Conservation (phyloP, 2,888 invertebrate genomes). For the Dynastes tityus region DNA sequence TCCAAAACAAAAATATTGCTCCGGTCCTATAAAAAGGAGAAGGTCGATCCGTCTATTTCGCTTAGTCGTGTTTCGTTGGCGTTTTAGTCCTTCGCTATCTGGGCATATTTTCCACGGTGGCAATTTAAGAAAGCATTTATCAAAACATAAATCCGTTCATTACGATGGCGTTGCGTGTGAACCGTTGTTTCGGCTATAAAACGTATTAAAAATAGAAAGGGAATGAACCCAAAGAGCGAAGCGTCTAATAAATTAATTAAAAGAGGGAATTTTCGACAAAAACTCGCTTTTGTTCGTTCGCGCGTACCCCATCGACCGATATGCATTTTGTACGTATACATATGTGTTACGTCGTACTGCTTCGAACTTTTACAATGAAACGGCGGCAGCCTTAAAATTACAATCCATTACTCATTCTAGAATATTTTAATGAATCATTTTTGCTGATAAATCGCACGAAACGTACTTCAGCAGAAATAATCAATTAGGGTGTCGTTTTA, state of each 20-base stretch:
- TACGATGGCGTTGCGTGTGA: conserved; percentile 24
- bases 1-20: background rate
- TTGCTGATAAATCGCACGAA: conserved; percentile 13
- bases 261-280: conserved; percentile 21
- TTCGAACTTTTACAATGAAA: conserved; percentile 17
- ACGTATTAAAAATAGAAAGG: conserved; percentile 41
- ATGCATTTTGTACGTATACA: too few relatives aligned
- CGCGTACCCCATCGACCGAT: background rate
- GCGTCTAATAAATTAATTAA: conserved; percentile 35
- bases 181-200: conserved; percentile 24
- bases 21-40: too few relatives aligned
- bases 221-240: conserved; percentile 15
- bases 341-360: conserved; percentile 1
- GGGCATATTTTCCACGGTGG: conserved; percentile 13
- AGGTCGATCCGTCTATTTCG: background rate
- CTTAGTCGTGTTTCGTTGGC: background rate
- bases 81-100: conserved; percentile 4
- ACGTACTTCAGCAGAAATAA: background rate
- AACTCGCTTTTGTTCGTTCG: background rate
- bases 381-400: conserved; percentile 3
- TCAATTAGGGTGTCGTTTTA: background rate
- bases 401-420: conserved; percentile 23
- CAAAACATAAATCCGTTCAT: conserved; percentile 41
- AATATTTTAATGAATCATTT: conserved; percentile 39
- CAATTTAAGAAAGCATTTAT: conserved; percentile 38